Percentiles rank a stretch among this genome's conserved stretches.
Evolutionary conservation across 2,113 vertebrate species (phyloP).

Genomic region (Pogona vitticeps): DNA sequence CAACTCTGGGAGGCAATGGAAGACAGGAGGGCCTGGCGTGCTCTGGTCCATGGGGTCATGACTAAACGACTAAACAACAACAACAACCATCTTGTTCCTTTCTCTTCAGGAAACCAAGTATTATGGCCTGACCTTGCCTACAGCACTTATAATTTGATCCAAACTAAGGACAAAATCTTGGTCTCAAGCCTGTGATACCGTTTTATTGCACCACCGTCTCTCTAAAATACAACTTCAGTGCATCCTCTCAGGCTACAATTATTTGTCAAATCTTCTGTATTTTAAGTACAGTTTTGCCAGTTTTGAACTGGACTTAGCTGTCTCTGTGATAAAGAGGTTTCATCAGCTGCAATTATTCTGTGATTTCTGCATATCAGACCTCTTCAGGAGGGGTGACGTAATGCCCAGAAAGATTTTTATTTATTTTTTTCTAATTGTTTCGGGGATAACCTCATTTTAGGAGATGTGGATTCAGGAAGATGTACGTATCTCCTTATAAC

Average conservation of each 20-base stretch:
- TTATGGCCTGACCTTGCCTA: neutral
- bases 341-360: neutral
- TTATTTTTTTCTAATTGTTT: neutral
- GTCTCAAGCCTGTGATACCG: too few relatives aligned
- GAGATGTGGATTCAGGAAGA: constrained; percentile 11
- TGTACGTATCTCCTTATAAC: neutral
- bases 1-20: too few relatives aligned
- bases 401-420: rapidly evolving
- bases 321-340: neutral
- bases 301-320: neutral
- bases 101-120: too few relatives aligned
- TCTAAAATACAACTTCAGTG: too few relatives aligned
- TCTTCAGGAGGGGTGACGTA: neutral
- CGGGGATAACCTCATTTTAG: neutral
- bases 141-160: too few relatives aligned
- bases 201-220: neutral
- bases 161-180: neutral
- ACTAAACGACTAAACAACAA: too few relatives aligned
- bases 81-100: too few relatives aligned
- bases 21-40: too few relatives aligned
- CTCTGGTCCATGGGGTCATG: too few relatives aligned
- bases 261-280: neutral
- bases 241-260: neutral
- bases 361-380: neutral
- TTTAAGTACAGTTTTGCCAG: neutral